Conservation (phyloP, 2,888 invertebrate species). For the Protodeltote pygarga region DNA sequence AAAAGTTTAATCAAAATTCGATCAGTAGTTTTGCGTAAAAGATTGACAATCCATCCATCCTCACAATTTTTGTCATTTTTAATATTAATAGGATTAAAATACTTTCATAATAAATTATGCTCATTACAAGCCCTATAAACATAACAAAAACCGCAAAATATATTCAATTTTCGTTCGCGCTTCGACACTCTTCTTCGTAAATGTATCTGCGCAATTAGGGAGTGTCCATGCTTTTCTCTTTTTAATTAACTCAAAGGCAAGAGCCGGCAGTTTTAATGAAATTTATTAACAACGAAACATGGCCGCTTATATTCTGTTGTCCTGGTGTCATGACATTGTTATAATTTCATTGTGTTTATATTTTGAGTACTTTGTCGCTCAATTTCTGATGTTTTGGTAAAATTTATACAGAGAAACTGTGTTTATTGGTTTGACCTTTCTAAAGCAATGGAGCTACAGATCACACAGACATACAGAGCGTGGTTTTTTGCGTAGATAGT, state of each 20-base stretch:
- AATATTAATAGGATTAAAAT: no score
- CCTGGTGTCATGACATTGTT: constrained; percentile 4
- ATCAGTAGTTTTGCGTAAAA: no score
- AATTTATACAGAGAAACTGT: no score
- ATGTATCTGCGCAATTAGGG: constrained; percentile 51
- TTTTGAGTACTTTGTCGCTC: background rate
- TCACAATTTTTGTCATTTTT: no score
- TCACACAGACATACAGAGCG: no score
- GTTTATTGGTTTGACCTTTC: no score
- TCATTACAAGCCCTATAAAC: background rate
- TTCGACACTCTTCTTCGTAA: constrained; percentile 17
- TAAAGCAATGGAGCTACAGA: no score
- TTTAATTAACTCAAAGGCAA: constrained; percentile 66
- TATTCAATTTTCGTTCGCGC: constrained; percentile 25
- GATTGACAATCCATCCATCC: no score
- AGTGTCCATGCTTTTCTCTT: constrained; percentile 46
- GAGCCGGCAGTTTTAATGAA: constrained; percentile 59
- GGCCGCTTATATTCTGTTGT: constrained; percentile 40
- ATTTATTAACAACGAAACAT: constrained; percentile 63
- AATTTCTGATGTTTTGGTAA: no score
- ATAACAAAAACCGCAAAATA: constrained; percentile 38
- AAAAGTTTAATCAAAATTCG: no score
- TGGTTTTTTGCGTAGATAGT: no score
- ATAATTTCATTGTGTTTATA: background rate
- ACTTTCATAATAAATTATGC: background rate